Base-by-base conservation (phyloP, 2,797 vertebrate genomes). In the Sebastes aleutianus region DNA sequence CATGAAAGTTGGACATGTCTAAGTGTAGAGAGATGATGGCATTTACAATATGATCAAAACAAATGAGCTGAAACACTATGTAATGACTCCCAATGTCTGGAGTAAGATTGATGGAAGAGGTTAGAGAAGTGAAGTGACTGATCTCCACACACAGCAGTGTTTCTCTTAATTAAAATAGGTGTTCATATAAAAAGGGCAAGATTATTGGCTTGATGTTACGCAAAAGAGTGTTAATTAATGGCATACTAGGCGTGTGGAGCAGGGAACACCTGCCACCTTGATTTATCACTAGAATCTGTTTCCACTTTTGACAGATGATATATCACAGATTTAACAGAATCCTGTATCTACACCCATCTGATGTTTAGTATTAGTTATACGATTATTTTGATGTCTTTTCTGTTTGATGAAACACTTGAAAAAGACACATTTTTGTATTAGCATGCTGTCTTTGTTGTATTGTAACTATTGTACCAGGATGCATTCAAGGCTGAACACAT, bases 51-150 rank as follows among this genome's bases (percentile, higher is more conserved):
- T 70, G 78, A 85, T 79, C 78, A 67, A 73, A 89, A 89, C 73
- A 87, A 92, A 91, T 89, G 68, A 53, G 73, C 47, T 70, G 58
- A 72, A 88, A 78, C 82, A 80, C n/a, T 24, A 9, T 39, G 61
- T 85, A 86, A 85, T 80, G 71, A 86, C 71, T 83, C 66, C 39
- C 20, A 29, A 54, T 64, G 74, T 67, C 63, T 29, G 43, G 69
- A 75, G 76, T 20, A 20, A 86, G 88, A 91, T 86, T 87, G 80
- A 94, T 90, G 67, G 61, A 57, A 32, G 80, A 79, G 80, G 72
- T 86, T 76, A 66, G 32, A 74, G 68, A 65, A 82, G 59, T 83
- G 73, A 84, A 70, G 70, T 73, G 80, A 82, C 73, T 81, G 80
- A 88, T 88, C 76, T 79, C 22, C 59, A 27, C 75, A 80, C 75